Percentiles rank a stretch among this genome's conserved stretches.
These are phyloP conservation scores for Epinotia nisella DNA, from an alignment of 2,888 invertebrate species.

Conservation along the genomic window DNA sequence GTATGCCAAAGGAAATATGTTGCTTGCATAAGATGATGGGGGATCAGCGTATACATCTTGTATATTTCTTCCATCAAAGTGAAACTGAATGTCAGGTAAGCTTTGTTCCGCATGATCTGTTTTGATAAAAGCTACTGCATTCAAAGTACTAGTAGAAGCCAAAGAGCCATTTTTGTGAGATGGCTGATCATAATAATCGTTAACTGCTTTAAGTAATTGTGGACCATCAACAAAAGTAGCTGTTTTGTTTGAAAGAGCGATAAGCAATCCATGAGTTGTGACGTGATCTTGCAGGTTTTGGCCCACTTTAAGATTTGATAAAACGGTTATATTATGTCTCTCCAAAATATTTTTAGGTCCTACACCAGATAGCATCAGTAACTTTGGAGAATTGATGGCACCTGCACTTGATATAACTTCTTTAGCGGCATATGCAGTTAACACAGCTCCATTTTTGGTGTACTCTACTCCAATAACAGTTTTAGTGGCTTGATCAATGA, in stretches of 20 bases:
- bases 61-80: slow-evolving; percentile 85
- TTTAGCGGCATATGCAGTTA: slow-evolving; percentile 79
- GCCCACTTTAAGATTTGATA: slow-evolving; percentile 88
- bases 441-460: slow-evolving; percentile 70
- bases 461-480: slow-evolving; percentile 75
- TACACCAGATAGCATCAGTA: slow-evolving; percentile 87
- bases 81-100: slow-evolving; percentile 87
- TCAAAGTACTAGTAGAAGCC: slow-evolving; percentile 81
- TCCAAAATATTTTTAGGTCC: slow-evolving; percentile 85
- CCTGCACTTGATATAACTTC: slow-evolving; percentile 87
- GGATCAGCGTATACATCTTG: slow-evolving; percentile 86
- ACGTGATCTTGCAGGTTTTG: slow-evolving; percentile 90
- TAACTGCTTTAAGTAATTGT: slow-evolving; percentile 72
- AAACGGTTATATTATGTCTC: slow-evolving; percentile 79
- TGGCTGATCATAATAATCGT: slow-evolving; percentile 69
- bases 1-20: slow-evolving; percentile 85
- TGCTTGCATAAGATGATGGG: slow-evolving; percentile 73
- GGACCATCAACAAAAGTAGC: slow-evolving; percentile 73
- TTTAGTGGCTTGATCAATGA: slow-evolving; percentile 84
- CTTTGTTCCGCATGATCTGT: slow-evolving; percentile 76
- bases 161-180: slow-evolving; percentile 80
- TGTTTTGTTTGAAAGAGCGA: slow-evolving; percentile 81
- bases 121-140: slow-evolving; percentile 85
- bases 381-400: slow-evolving; percentile 86
- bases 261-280: slow-evolving; percentile 84